Evolutionary conservation across 2,113 vertebrate species (phyloP), one percentile per base, ranked within the genome.

Genomic region (Oceanites oceanicus): DNA sequence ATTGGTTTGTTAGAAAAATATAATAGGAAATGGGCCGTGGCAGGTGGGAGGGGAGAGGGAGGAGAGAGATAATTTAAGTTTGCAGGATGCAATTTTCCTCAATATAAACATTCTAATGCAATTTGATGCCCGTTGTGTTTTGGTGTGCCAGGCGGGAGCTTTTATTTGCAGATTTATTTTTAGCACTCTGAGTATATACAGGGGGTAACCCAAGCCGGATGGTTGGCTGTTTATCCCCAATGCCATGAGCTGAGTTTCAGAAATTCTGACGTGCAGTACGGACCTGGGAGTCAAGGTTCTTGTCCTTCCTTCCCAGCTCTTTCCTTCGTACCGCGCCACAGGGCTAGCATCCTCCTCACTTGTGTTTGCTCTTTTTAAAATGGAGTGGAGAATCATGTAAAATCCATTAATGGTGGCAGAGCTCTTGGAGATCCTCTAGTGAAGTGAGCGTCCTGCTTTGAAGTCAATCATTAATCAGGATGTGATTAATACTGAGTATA

Each of bases 41-140:
- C 98, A 96, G 93, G 93, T 97, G 96, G 97, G 97, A 95, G 96
- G 96, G 92, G 89, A 97, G 96, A 97, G 94, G 98, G 98, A 98
- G 95, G 90, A 91, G 97, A 97, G 94, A 98, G 98, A 98, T 98
- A 98, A 99, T 99, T 99, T 98, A 98, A 98, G 98, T 99, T 99
- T 99, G 98, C 98, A 99, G 98, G 98, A 99, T 99, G 98, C 98
- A 99, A 98, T 99, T 99, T 99, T 97, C 98, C 98, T 99, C 99
- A 98, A 98, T 99, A 99, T 98, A 98, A 98, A 98, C 98, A 98
- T 98, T 98, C 98, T 99, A 99, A 99, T 99, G 98, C 98, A 98
- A 99, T 99, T 99, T 99, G 98, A 98, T 98, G 98, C 98, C 98
- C 96, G 80, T 97, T 98, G 98, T 98, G 98, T 98, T 98, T 98